These are phyloP conservation scores for Labrus mixtus DNA, from an alignment of 2,113 vertebrate genomes.

Conservation along the genomic window DNA sequence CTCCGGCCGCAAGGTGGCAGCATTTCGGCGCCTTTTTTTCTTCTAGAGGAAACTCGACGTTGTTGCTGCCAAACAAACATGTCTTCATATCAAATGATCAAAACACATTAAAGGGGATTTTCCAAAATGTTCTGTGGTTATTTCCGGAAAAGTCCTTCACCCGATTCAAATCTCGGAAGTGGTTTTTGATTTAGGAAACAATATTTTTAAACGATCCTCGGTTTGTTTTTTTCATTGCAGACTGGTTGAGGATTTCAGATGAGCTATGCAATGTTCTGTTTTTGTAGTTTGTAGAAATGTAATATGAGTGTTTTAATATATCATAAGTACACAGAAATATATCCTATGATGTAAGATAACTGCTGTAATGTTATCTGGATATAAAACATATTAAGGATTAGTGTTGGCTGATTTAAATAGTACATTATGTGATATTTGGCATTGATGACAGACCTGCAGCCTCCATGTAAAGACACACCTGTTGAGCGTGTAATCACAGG, in stretches of 20 bases:
- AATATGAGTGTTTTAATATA: background rate
- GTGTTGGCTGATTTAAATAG: background rate
- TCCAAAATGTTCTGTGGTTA: background rate
- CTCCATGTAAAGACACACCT: background rate
- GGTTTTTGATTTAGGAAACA: background rate
- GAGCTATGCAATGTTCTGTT: background rate
- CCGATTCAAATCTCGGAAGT: background rate
- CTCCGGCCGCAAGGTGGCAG: slow-evolving; percentile 60
- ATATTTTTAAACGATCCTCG: background rate
- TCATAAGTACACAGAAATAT: background rate
- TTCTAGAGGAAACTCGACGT: background rate
- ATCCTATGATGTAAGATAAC: no score
- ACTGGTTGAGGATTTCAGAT: no score
- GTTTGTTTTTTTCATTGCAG: background rate
- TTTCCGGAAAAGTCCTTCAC: background rate
- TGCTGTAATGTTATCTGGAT: no score
- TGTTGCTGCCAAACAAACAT: background rate
- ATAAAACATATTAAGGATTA: background rate
- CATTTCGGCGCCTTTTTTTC: slow-evolving; percentile 44
- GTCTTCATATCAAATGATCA: background rate
- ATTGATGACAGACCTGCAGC: background rate
- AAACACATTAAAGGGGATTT: background rate
- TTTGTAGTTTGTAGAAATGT: background rate
- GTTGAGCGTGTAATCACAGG: slow-evolving; percentile 15
- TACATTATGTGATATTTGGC: background rate